Evolutionary conservation across 2,888 invertebrate genomes (phyloP).

Genomic region (Odontocerum albicorne): DNA sequence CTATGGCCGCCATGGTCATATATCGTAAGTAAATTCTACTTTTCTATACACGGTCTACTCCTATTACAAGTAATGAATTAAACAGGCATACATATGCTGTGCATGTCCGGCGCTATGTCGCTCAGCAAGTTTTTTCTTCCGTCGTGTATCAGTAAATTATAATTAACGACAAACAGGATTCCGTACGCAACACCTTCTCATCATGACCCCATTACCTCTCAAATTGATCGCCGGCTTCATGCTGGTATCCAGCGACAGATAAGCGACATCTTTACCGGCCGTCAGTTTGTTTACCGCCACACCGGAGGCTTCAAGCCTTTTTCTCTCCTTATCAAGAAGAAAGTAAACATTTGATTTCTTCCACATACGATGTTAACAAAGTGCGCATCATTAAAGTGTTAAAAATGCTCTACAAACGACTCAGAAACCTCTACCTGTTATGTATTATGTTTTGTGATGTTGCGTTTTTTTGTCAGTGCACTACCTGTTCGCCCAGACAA

Average conservation of each 20-base stretch:
- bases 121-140: conserved; percentile 31
- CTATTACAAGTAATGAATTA: not conserved
- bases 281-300: conserved; percentile 1
- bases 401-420: conserved; percentile 14
- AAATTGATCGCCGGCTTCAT: conserved; percentile 4
- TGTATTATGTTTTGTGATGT: conserved; percentile 20
- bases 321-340: not conserved
- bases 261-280: conserved; percentile 10
- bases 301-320: not conserved
- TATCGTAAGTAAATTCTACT: too few relatives aligned
- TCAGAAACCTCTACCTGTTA: conserved; percentile 4
- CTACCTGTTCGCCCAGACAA: conserved; percentile 21
- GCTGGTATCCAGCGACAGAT: conserved; percentile 10
- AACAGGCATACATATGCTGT: conserved; percentile 19
- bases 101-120: conserved; percentile 21
- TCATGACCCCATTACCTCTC: conserved; percentile 32
- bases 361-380: conserved; percentile 1
- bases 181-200: conserved; percentile 18
- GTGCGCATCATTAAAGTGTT: not conserved
- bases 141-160: not conserved
- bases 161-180: conserved; percentile 35
- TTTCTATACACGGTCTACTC: not conserved
- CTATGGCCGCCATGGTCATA: not conserved
- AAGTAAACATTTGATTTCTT: not conserved
- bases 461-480: conserved; percentile 6